These are phyloP conservation scores for Lagenorhynchus albirostris DNA, from an alignment of 2,113 vertebrate genomes.

Conservation along the genomic window DNA sequence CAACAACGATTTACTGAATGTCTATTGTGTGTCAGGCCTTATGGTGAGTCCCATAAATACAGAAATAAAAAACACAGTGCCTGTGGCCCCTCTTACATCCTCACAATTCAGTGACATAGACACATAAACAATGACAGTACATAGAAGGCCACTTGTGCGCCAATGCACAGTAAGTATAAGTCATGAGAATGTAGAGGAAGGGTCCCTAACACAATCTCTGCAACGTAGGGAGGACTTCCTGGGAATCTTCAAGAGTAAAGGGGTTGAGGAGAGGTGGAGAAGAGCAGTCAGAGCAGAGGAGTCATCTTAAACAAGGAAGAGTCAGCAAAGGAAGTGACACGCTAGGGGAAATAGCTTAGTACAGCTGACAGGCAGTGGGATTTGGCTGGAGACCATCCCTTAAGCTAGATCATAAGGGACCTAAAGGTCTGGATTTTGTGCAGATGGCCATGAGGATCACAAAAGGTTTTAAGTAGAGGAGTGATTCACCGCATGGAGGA, in stretches of 20 bases:
- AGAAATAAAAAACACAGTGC: neutral
- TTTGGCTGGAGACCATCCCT: neutral
- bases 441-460: neutral
- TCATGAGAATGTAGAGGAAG: neutral
- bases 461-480: neutral
- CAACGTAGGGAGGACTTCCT: neutral
- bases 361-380: neutral
- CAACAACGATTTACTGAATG: neutral
- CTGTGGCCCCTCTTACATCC: neutral
- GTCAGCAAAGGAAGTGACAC: neutral
- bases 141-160: fast-evolving
- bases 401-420: neutral
- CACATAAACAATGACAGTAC: neutral
- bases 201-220: neutral
- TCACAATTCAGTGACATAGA: neutral
- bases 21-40: neutral
- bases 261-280: neutral
- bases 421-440: neutral
- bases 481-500: neutral
- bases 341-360: neutral
- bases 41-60: neutral
- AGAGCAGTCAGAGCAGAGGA: neutral
- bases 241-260: neutral
- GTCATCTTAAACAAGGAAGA: neutral
- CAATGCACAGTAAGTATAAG: neutral